phyloP scores from a whole-genome alignment of 2,888 invertebrate genomes.

The Arrhopalites spinosus region DNA sequence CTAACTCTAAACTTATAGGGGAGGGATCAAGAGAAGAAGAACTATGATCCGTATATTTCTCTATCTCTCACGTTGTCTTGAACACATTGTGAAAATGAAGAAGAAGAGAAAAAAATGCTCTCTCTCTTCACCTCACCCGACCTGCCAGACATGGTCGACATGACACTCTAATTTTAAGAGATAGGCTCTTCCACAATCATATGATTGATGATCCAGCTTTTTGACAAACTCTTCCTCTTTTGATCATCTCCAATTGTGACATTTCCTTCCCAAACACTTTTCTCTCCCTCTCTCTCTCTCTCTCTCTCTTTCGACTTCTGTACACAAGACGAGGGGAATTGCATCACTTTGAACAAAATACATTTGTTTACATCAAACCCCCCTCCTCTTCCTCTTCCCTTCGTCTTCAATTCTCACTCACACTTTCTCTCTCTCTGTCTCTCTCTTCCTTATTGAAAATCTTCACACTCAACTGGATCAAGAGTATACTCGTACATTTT shows the following conservation, averaged over 20 bases:
- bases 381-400: too few species aligned
- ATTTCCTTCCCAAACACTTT: neutral
- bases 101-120: neutral
- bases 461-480: too few species aligned
- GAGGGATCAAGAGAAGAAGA: too few species aligned
- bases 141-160: slow-evolving; percentile 20
- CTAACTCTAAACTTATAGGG: too few species aligned
- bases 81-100: neutral
- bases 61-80: neutral
- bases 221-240: neutral
- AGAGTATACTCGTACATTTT: too few species aligned
- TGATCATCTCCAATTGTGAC: neutral
- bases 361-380: too few species aligned
- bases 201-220: slow-evolving; percentile 32
- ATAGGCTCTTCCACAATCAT: neutral
- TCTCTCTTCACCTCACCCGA: neutral
- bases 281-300: neutral
- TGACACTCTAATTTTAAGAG: slow-evolving; percentile 21
- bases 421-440: too few species aligned
- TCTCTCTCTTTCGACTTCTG: neutral
- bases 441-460: too few species aligned
- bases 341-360: too few species aligned
- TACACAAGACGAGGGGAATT: neutral
- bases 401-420: too few species aligned
- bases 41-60: too few species aligned